Percentiles rank a stretch among this genome's conserved stretches.
Conservation (phyloP, 2,113 vertebrate genomes). For the Apistogramma diplotaenia region DNA sequence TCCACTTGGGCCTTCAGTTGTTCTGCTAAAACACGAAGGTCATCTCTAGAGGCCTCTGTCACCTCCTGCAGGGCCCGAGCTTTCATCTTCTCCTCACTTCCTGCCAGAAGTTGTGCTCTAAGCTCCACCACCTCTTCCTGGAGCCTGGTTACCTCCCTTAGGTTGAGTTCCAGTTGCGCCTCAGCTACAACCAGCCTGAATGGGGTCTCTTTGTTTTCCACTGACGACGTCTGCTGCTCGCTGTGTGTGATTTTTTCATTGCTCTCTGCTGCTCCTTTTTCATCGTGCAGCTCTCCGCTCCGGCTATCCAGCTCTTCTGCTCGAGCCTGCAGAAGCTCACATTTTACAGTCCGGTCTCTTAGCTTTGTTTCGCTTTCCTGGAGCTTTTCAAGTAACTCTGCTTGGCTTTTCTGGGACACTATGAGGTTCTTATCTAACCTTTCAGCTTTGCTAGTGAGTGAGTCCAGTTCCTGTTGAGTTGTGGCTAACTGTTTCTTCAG, state of each 20-base stretch:
- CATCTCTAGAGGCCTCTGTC: slow-evolving; percentile 70
- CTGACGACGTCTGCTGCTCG: slow-evolving; percentile 37
- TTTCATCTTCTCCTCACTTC: slow-evolving; percentile 76
- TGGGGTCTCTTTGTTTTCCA: slow-evolving; percentile 64
- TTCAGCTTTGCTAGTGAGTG: slow-evolving; percentile 66
- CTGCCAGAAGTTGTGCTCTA: slow-evolving; percentile 75
- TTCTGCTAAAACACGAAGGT: slow-evolving; percentile 79
- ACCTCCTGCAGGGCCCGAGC: slow-evolving; percentile 79
- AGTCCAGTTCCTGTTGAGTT: slow-evolving; percentile 75
- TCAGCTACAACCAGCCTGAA: slow-evolving; percentile 76
- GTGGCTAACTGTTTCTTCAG: slow-evolving; percentile 64
- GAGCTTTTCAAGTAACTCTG: slow-evolving; percentile 73
- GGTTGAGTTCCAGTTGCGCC: slow-evolving; percentile 80
- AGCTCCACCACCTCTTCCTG: slow-evolving; percentile 79
- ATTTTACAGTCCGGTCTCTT: slow-evolving; percentile 62
- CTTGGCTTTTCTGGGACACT: slow-evolving; percentile 73
- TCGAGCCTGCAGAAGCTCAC: slow-evolving; percentile 69
- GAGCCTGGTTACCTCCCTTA: slow-evolving; percentile 78
- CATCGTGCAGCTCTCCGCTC: slow-evolving; percentile 57
- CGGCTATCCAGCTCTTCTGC: slow-evolving; percentile 63
- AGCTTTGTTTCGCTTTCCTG: slow-evolving; percentile 73
- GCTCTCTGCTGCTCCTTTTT: slow-evolving; percentile 75
- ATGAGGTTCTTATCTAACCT: slow-evolving; percentile 77
- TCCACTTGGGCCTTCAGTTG: slow-evolving; percentile 87
- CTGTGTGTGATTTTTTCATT: slow-evolving; percentile 58